phyloP scores from a whole-genome alignment of 2,113 vertebrate genomes.

The Hippocampus barbouri region DNA sequence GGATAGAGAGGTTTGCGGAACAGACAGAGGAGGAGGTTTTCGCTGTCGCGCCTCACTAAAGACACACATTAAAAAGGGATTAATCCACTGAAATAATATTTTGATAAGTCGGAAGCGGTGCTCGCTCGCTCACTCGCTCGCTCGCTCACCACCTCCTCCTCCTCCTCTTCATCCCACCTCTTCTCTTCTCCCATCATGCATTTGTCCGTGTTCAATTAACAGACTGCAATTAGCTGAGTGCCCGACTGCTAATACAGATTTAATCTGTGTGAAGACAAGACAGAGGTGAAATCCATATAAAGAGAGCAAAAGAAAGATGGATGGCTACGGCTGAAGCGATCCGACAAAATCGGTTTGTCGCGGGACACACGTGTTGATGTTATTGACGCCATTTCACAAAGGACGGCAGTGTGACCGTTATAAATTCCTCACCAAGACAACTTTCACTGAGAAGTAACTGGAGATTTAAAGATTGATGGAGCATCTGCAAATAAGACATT shows the following conservation, averaged over 20 bases:
- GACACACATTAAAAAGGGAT: constrained; percentile 77
- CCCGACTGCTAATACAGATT: constrained; percentile 45
- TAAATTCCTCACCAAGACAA: too few relatives aligned
- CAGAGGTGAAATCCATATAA: constrained; percentile 11
- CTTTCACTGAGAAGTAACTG: background rate
- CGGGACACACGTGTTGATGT: background rate
- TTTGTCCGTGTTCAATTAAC: constrained; percentile 63
- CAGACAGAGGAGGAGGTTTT: constrained; percentile 57
- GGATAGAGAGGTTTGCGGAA: constrained; percentile 53
- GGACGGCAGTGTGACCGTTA: too few relatives aligned
- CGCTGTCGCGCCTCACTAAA: constrained; percentile 62
- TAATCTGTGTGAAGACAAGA: constrained; percentile 46
- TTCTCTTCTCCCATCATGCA: constrained; percentile 33
- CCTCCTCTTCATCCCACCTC: constrained; percentile 31
- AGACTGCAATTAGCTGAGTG: constrained; percentile 56
- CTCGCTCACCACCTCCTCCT: constrained; percentile 36
- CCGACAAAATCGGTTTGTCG: background rate
- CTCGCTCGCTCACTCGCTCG: constrained; percentile 5
- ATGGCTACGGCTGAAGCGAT: background rate
- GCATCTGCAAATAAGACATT: background rate
- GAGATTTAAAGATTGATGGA: background rate
- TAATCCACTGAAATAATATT: constrained; percentile 78
- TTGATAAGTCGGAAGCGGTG: constrained; percentile 70
- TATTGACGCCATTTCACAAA: background rate
- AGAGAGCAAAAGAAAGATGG: background rate